phyloP scores from a whole-genome alignment of 2,888 invertebrate species.

The Drosophila neutralis region DNA sequence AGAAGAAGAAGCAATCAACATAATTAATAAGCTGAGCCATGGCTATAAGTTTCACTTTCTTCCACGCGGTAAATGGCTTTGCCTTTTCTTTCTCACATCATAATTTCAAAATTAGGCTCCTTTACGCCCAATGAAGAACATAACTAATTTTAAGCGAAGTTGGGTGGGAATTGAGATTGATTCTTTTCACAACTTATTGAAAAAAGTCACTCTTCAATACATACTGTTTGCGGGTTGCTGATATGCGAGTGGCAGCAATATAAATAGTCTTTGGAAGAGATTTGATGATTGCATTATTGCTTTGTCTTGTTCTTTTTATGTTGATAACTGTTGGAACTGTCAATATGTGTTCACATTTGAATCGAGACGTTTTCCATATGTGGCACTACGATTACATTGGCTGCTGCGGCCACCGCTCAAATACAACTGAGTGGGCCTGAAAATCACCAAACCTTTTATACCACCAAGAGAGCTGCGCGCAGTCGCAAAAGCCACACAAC shows the following conservation, averaged over 20 bases:
- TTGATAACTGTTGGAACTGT: slow-evolving; percentile 39
- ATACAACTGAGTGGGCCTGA: slow-evolving; percentile 53
- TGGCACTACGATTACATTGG: slow-evolving; percentile 19
- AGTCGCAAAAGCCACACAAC: slow-evolving; percentile 10
- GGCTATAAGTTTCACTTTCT: slow-evolving; percentile 28
- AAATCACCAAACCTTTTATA: slow-evolving; percentile 58
- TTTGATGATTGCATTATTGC: slow-evolving; percentile 44
- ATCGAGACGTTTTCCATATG: slow-evolving; percentile 15
- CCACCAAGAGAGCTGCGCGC: slow-evolving; percentile 30
- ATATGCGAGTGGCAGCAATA: slow-evolving; percentile 65
- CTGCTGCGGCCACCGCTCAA: slow-evolving; percentile 40
- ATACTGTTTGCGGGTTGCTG: slow-evolving; percentile 52
- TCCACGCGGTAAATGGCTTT: neutral
- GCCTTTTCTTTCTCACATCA: neutral
- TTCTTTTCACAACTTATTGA: neutral
- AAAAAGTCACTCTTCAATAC: neutral
- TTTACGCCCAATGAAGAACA: neutral
- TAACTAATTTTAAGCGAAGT: neutral
- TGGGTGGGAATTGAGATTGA: neutral
- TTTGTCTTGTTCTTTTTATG: neutral
- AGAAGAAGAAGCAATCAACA: slow-evolving; percentile 8
- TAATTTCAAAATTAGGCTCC: neutral
- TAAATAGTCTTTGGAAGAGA: slow-evolving; percentile 58
- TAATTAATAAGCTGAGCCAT: neutral
- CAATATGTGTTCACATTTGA: slow-evolving; percentile 55